Conservation (phyloP, 2,888 invertebrate genomes). For the Spodoptera picta region DNA sequence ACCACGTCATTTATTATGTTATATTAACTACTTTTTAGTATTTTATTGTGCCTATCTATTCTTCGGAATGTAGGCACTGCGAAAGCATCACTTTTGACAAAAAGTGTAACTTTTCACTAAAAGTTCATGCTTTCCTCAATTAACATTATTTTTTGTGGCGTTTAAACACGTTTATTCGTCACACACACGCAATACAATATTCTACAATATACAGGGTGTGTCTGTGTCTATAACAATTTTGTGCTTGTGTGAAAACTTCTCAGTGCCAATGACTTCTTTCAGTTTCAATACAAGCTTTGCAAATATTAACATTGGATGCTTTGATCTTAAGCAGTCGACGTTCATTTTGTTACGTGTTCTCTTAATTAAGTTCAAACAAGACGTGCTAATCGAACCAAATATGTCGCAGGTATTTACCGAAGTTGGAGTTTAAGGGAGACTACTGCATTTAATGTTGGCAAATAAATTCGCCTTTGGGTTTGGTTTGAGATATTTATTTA, state of each 20-base stretch:
- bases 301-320: conserved; percentile 83
- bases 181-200: too few species aligned
- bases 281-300: conserved; percentile 80
- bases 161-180: too few species aligned
- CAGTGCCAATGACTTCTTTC: conserved; percentile 85
- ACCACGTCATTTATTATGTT: too few species aligned
- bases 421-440: conserved; percentile 22
- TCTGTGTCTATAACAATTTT: background rate
- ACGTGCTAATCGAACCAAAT: conserved; percentile 75
- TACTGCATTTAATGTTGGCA: conserved; percentile 22
- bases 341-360: conserved; percentile 79
- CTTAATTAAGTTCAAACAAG: conserved; percentile 88
- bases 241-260: conserved; percentile 15
- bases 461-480: conserved; percentile 2
- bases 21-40: too few species aligned
- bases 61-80: too few species aligned
- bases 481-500: conserved; percentile 2
- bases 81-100: too few species aligned
- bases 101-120: too few species aligned
- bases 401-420: conserved; percentile 50
- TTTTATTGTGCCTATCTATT: too few species aligned
- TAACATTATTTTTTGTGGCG: too few species aligned
- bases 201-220: background rate
- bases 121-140: too few species aligned
- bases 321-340: conserved; percentile 80